Evolutionary conservation across 2,888 invertebrate species (phyloP), one percentile per base, ranked within the genome.

Genomic region (Trachelus troglodyta): DNA sequence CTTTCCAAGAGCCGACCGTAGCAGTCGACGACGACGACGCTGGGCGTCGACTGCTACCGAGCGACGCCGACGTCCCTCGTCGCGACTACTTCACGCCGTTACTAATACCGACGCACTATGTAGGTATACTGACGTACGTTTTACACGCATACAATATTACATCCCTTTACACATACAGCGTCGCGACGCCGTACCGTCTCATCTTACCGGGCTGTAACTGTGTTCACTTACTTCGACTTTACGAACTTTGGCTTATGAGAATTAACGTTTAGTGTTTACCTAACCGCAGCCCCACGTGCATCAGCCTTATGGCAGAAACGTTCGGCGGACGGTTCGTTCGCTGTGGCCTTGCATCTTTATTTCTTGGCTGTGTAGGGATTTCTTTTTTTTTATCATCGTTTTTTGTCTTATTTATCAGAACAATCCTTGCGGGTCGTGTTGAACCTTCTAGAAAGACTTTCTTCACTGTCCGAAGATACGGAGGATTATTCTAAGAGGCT

Each of bases 171-270:
- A 2, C 15, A 2, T 23, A 6, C 23, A 56, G 56, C 56, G 56
- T 56, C 56, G 23, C 23, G 56, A 56, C 56, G 56, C 76, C 15
- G 15, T 76, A 76, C 74, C 81, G 76, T 77, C 79, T 79, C 83
- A 77, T 83, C 84, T 82, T 80, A 78, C 79, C 77, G 76, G 80
- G 78, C 77, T 79, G 78, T 82, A 82, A 85, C 83, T 82, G 86
- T 84, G 83, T 87, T 83, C 85, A 85, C 87, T 88, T 88, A 89
- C 88, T 90, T 85, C 76, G 82, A 85, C 82, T 87, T 89, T 87
- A 83, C 83, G 82, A 87, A 88, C 81, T 87, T 85, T 74, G 75
- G 74, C 82, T 86, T 86, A 88, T 84, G 86, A 88, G 87, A 88
- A 88, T 85, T 85, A 87, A 88, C 85, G 77, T 73, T 77, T 76